Percentiles rank a stretch among this genome's conserved stretches.
Conservation (phyloP, 2,113 vertebrate genomes). For the Myanophis thanlyinensis region DNA sequence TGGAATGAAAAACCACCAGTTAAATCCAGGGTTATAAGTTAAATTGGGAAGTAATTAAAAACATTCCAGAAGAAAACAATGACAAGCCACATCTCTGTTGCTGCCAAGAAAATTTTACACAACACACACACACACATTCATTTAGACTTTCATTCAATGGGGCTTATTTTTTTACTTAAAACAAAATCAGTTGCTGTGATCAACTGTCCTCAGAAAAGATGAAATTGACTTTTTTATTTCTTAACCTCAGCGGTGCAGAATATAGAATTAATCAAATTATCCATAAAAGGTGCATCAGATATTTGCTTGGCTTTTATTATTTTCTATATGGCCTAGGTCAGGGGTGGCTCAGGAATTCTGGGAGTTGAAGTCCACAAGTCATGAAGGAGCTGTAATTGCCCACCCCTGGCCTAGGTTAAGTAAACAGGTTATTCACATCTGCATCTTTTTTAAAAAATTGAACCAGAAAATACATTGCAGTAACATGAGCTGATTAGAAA, state of each 20-base stretch:
- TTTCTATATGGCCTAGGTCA: neutral
- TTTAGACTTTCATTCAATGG: neutral
- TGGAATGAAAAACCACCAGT: neutral
- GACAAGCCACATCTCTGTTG: neutral
- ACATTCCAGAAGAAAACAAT: neutral
- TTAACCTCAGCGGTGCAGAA: neutral
- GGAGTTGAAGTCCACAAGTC: too few species aligned
- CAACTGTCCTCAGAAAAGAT: neutral
- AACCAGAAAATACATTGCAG: neutral
- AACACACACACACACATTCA: neutral
- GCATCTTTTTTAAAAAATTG: neutral
- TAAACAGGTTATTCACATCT: neutral
- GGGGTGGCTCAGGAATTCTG: too few species aligned
- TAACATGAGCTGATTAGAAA: neutral
- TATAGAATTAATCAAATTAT: neutral
- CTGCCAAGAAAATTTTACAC: neutral
- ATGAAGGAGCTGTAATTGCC: too few species aligned
- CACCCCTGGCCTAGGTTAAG: neutral
- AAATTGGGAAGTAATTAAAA: neutral
- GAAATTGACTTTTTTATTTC: neutral
- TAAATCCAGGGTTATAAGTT: neutral
- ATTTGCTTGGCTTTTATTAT: neutral
- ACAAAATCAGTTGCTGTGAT: neutral
- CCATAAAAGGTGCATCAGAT: neutral
- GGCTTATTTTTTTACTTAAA: neutral